A percentile compares a stretch with the other conserved stretches of the same genome.
phyloP scores from a whole-genome alignment of 2,113 vertebrate species.

The Panurus biarmicus region DNA sequence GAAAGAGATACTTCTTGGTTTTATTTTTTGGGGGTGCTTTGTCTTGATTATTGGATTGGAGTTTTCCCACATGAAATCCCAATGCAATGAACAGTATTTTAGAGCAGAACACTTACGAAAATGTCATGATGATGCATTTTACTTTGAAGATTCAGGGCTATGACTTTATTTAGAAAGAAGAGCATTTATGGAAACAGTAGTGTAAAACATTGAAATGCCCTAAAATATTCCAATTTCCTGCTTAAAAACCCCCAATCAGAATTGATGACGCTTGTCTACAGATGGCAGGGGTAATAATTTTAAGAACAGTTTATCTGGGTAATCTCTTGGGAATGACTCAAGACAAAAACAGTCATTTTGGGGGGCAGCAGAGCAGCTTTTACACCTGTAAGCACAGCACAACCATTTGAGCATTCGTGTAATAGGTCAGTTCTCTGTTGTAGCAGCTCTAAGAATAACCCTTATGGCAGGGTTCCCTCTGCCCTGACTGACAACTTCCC shows the following conservation, averaged over 20 bases:
- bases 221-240: not conserved
- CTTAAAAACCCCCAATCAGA: not conserved
- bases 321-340: not conserved
- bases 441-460: not conserved
- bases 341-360: fast-evolving
- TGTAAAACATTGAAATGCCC: not conserved
- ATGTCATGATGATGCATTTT: not conserved
- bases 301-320: not conserved
- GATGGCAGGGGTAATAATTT: not conserved
- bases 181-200: not conserved
- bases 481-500: not conserved
- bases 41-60: not conserved
- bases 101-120: not conserved
- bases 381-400: not conserved
- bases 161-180: not conserved
- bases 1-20: not conserved
- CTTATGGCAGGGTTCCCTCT: not conserved
- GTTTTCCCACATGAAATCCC: not conserved
- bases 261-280: not conserved
- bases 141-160: not conserved
- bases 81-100: not conserved
- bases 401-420: not conserved
- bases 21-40: not conserved
- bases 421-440: not conserved
- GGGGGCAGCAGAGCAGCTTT: not conserved